Evolutionary conservation across 1,140 invertebrate species (phyloP).

Genomic region (Limonius californicus): DNA sequence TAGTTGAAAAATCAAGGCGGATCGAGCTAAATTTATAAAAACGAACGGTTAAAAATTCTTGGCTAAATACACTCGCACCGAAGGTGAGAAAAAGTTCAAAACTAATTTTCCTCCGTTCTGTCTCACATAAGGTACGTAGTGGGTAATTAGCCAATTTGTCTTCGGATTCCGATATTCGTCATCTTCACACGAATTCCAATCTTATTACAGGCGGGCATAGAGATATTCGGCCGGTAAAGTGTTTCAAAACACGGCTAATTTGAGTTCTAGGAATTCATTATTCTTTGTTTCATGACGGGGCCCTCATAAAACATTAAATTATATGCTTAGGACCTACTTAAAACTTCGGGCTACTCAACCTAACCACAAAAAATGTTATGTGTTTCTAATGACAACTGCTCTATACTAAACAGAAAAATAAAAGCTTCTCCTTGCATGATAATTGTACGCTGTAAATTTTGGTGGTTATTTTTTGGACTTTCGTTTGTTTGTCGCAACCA

Average conservation of each 20-base stretch:
- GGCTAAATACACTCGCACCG: neutral
- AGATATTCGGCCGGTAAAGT: constrained; percentile 4
- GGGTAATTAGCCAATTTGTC: constrained; percentile 9
- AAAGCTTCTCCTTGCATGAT: constrained; percentile 11
- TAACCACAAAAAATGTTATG: constrained; percentile 28
- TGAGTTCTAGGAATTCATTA: constrained; percentile 30
- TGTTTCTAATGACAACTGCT: constrained; percentile 26
- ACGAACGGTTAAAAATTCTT: neutral
- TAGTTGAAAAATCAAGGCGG: no score
- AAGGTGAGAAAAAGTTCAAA: neutral
- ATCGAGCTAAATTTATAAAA: neutral
- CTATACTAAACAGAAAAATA: constrained; percentile 22
- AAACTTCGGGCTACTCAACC: constrained; percentile 11
- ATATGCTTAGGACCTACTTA: constrained; percentile 27
- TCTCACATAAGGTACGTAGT: constrained; percentile 5
- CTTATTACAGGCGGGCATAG: neutral
- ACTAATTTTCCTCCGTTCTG: neutral
- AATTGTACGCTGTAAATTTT: neutral
- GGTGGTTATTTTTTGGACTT: constrained; percentile 9
- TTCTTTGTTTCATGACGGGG: constrained; percentile 28
- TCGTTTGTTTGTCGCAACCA: neutral
- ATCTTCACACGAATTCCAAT: neutral
- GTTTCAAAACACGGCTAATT: constrained; percentile 14
- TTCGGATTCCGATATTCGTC: neutral
- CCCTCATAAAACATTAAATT: constrained; percentile 32